Conservation (phyloP, 2,888 invertebrate species). For the Timema cristinae region DNA sequence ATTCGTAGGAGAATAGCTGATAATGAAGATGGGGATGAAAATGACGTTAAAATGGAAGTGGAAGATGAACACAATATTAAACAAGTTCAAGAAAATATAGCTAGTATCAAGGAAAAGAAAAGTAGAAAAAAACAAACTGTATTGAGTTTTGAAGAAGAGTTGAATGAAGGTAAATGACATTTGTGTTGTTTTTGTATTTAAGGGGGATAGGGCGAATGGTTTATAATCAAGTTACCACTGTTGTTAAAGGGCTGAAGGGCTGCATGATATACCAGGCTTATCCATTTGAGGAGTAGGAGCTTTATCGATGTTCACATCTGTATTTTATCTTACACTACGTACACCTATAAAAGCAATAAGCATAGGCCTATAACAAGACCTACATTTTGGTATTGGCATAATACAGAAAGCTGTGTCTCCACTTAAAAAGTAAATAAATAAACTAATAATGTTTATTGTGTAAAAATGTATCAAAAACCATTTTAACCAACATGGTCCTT, state of each 20-base stretch:
- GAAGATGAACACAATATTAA: slow-evolving; percentile 31
- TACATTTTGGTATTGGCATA: no score
- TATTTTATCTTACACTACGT: no score
- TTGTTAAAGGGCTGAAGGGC: not conserved
- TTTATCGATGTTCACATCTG: no score
- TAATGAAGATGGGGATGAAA: slow-evolving; percentile 35
- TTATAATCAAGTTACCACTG: not conserved
- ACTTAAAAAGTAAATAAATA: no score
- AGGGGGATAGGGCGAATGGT: not conserved
- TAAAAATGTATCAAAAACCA: no score
- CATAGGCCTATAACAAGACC: no score
- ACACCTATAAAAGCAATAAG: no score
- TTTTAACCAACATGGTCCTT: no score
- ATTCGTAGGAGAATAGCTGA: slow-evolving; percentile 51
- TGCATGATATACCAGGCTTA: not conserved
- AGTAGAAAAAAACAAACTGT: slow-evolving; percentile 49
- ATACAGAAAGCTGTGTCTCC: no score
- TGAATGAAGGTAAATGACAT: slow-evolving; percentile 58
- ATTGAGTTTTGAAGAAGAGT: slow-evolving; percentile 67
- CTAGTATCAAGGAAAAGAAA: slow-evolving; percentile 41
- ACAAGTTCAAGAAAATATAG: slow-evolving; percentile 31
- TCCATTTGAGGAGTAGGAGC: no score
- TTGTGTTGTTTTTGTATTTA: slow-evolving; percentile 20
- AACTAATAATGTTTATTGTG: no score
- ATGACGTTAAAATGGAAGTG: slow-evolving; percentile 33